Conservation (phyloP, 92 coral and sea anemone species). For the Palythoa heliodiscus region DNA sequence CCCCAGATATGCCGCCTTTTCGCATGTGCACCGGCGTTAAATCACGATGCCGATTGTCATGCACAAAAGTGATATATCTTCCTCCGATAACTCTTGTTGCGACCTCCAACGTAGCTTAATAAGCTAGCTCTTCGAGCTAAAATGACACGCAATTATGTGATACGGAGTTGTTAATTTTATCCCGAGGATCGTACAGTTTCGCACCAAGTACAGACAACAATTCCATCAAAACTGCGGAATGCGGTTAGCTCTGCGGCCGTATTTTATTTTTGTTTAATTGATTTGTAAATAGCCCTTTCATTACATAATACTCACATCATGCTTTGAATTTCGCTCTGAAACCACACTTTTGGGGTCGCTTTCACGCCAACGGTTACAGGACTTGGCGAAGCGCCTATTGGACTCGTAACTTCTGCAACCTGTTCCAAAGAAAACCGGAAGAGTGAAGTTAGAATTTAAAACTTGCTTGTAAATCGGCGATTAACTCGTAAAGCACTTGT, state of each 20-base stretch:
- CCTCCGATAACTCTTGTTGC: conserved; percentile 23
- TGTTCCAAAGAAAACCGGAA: conserved; percentile 78
- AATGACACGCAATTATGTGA: conserved; percentile 35
- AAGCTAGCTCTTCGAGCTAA: conserved; percentile 13
- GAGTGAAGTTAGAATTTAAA: conserved; percentile 41
- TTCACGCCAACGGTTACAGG: conserved; percentile 71
- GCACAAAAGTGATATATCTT: background rate
- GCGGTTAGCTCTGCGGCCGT: conserved; percentile 45
- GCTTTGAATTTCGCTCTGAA: conserved; percentile 91
- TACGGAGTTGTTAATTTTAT: conserved; percentile 27
- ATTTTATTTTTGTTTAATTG: conserved; percentile 38
- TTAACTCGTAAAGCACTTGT: conserved; percentile 28
- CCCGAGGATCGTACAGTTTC: conserved; percentile 7
- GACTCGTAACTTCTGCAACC: conserved; percentile 69
- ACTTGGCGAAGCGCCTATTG: conserved; percentile 78
- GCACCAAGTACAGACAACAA: conserved; percentile 2
- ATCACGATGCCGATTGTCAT: conserved; percentile 30
- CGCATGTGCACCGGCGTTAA: background rate
- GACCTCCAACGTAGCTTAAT: conserved; percentile 42
- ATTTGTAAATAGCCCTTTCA: conserved; percentile 38
- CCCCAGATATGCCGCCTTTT: conserved; percentile 20
- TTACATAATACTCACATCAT: conserved; percentile 90
- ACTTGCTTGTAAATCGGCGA: conserved; percentile 13
- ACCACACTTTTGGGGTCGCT: conserved; percentile 86
- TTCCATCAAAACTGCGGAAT: conserved; percentile 16